Conservation (phyloP, 2,113 vertebrate genomes). For the Neodon shergylaensis region DNA sequence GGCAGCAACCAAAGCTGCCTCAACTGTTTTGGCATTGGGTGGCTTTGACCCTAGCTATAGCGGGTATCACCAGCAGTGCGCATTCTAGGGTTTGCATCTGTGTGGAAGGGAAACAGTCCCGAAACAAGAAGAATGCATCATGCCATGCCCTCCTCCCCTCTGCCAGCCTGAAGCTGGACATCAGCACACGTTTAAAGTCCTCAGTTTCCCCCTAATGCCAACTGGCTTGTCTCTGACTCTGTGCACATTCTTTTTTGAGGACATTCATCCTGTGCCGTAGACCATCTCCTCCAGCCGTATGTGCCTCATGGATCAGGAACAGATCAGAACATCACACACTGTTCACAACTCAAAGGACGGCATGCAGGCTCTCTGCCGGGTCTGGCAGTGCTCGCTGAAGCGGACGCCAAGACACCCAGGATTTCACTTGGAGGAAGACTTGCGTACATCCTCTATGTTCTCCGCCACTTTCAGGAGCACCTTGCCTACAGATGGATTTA, state of each 20-base stretch:
- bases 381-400: background rate
- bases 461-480: background rate
- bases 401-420: background rate
- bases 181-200: background rate
- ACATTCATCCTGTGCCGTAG: background rate
- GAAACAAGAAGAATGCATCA: background rate
- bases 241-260: conserved; percentile 8
- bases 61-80: background rate
- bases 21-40: background rate
- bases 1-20: background rate
- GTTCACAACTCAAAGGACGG: background rate
- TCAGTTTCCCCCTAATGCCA: background rate
- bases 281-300: background rate
- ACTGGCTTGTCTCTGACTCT: background rate
- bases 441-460: background rate
- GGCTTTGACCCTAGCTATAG: background rate
- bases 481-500: background rate
- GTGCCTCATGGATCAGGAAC: too few species aligned
- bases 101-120: background rate
- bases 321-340: background rate
- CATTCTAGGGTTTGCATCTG: too few species aligned
- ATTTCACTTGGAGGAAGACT: background rate
- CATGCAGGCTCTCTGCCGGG: accelerated
- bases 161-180: background rate
- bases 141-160: background rate